Base-by-base conservation (phyloP, 2,888 invertebrate species). In the Podotricha telesiphe region DNA sequence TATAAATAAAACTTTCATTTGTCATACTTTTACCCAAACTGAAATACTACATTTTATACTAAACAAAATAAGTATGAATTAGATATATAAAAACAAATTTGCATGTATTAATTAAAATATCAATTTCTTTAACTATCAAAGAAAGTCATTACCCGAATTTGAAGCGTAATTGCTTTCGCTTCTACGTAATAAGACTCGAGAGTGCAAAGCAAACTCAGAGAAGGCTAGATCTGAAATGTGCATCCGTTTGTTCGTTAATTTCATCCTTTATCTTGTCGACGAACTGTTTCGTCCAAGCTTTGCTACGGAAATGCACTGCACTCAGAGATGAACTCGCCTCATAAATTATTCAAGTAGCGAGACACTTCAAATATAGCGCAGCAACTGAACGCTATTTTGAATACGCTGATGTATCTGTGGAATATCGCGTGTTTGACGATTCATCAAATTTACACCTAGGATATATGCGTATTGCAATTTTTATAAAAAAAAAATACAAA, bases 311-410 rank as follows among this genome's bases (percentile, higher is more conserved):
- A 87, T 87, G 86, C 85, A 87, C 84, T 86, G 86, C 87, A 85
- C 85, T 87, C 80, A 75, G 85, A 86, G 86, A 87, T 78, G 84
- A 87, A 86, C 84, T 83, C 78, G 80, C 85, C 87, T 91, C 87
- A 93, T 93, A 91, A 91, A 91, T 91, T 89, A 93, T 93, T 93
- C 91, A 92, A 87, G 86, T 86, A 85, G 85, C 78, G 87, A 88
- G 91, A 90, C 89, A 88, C 88, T 90, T 89, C 88, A 90, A 88
- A 90, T 89, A 89, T 88, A 88, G 88, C 82, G 82, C 85, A 83
- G 80, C 82, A 82, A 82, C 83, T 81, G 84, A 83, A 83, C 83
- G 86, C 84, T 91, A 89, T 89, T 91, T 90, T 86, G 86, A 87
- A 86, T 72, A 67, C 71, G 72, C 68, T 70, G 70, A 45, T 70